These are phyloP conservation scores for Phodopus roborovskii DNA, from an alignment of 2,113 vertebrate species.

Conservation along the genomic window DNA sequence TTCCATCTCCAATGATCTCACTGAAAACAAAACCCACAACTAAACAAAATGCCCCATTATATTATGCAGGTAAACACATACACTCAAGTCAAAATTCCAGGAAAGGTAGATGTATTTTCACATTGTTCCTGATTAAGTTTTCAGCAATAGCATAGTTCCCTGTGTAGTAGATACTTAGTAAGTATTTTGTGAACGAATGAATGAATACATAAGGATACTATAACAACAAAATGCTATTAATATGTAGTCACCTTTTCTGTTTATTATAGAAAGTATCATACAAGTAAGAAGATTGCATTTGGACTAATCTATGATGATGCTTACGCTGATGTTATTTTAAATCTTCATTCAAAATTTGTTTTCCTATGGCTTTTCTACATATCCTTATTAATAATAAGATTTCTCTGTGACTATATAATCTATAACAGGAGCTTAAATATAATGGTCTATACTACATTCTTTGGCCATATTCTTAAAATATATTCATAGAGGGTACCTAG, in stretches of 20 bases:
- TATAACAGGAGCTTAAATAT: slow-evolving; percentile 15
- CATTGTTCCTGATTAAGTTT: background rate
- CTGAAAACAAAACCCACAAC: background rate
- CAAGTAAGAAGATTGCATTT: background rate
- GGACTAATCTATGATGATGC: background rate
- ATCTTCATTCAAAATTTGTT: slow-evolving; percentile 27
- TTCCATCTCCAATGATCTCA: background rate
- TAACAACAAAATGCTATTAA: slow-evolving; percentile 1
- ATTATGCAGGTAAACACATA: background rate
- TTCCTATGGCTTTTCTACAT: background rate
- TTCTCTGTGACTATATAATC: background rate
- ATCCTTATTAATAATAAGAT: slow-evolving; percentile 9
- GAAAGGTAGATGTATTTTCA: background rate
- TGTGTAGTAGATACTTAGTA: background rate
- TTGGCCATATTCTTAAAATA: background rate
- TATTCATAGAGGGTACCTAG: background rate
- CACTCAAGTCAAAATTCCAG: background rate
- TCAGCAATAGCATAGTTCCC: background rate
- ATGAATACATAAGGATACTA: background rate
- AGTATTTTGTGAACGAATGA: slow-evolving; percentile 28
- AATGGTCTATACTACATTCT: background rate
- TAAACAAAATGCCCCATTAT: background rate
- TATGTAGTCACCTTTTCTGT: background rate
- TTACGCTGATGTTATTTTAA: slow-evolving; percentile 33
- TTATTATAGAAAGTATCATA: slow-evolving; percentile 5